Conservation (phyloP, 2,113 vertebrate genomes). For the Zingel zingel region DNA sequence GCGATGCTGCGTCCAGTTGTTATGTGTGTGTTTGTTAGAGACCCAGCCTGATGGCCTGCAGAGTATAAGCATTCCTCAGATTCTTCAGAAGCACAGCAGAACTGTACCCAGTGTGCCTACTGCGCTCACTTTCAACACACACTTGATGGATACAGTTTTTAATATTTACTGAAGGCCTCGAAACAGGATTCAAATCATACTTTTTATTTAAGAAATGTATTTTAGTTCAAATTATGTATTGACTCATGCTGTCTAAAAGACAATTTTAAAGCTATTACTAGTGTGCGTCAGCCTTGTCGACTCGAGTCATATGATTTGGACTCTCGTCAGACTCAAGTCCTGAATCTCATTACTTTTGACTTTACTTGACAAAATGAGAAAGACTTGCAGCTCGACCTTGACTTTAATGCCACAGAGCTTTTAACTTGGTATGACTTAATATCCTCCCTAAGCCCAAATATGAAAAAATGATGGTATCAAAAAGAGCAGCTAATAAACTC, state of each 20-base stretch:
- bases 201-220: neutral
- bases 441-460: neutral
- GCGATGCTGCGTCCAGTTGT: constrained; percentile 53
- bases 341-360: neutral
- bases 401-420: constrained; percentile 2
- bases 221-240: neutral
- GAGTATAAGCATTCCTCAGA: constrained; percentile 80
- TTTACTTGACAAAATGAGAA: neutral
- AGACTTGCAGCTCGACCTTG: neutral
- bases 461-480: neutral
- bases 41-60: constrained; percentile 64
- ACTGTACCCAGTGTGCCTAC: constrained; percentile 54
- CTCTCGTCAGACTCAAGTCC: neutral
- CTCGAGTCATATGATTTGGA: neutral
- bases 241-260: neutral
- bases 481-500: neutral
- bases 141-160: constrained; percentile 1
- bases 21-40: constrained; percentile 63
- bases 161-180: neutral
- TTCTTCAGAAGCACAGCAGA: constrained; percentile 75
- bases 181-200: neutral
- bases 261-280: neutral
- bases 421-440: neutral
- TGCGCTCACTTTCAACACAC: constrained; percentile 30
- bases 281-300: neutral